Percentiles rank a stretch among this genome's conserved stretches.
Evolutionary conservation across 30 jellyfish, hydroid and myxozoan genomes (phyloP).

Genomic region (Pseudorhiza aurosa): DNA sequence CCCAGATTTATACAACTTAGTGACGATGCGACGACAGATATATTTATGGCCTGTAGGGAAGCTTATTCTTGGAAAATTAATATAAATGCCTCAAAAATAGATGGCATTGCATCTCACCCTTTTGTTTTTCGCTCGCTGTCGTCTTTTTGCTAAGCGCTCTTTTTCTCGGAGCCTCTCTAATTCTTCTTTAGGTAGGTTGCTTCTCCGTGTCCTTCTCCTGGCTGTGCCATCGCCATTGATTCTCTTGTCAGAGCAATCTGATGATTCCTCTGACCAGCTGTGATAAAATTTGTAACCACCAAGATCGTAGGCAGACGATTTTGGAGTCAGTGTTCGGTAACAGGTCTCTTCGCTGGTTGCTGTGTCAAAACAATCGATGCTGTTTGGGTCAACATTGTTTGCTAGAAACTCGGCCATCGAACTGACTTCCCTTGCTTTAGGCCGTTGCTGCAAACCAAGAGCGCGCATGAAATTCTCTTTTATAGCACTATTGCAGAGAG

Average conservation of each 20-base stretch:
- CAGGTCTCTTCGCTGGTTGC: neutral
- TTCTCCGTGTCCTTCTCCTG: conserved; percentile 8
- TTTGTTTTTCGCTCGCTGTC: conserved; percentile 63
- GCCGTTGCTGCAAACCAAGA: conserved; percentile 19
- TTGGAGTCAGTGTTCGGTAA: neutral
- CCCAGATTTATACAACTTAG: too few species aligned
- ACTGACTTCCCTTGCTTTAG: neutral
- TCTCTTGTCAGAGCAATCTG: conserved; percentile 25
- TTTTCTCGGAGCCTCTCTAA: conserved; percentile 73
- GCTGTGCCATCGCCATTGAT: neutral
- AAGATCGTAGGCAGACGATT: neutral
- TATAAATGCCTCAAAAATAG: too few species aligned
- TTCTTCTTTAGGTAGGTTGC: conserved; percentile 65
- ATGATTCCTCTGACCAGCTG: conserved; percentile 36
- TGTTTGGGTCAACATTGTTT: neutral
- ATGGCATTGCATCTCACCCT: conserved; percentile 8
- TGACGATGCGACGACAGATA: too few species aligned
- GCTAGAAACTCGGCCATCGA: neutral
- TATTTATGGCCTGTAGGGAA: too few species aligned
- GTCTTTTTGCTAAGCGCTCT: conserved; percentile 80
- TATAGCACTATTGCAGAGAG: neutral
- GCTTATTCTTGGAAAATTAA: too few species aligned
- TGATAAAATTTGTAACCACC: conserved; percentile 5
- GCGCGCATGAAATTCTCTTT: conserved; percentile 9
- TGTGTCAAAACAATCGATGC: neutral